Percentiles rank a stretch among this genome's conserved stretches.
phyloP scores from a whole-genome alignment of 2,888 invertebrate genomes.

The Lepas anatifera region DNA sequence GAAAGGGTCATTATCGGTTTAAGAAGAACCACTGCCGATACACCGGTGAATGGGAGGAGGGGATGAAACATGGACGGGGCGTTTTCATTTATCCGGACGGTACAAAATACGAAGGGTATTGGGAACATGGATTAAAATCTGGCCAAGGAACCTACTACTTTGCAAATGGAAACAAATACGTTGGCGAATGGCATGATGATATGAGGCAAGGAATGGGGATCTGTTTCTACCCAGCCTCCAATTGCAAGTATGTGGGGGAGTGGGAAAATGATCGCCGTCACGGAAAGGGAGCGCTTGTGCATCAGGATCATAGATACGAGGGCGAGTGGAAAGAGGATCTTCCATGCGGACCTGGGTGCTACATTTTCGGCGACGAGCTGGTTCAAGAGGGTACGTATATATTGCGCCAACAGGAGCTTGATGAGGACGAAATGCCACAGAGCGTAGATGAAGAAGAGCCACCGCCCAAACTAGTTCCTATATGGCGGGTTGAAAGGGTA shows the following conservation, averaged over 20 bases:
- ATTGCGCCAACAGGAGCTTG: neutral
- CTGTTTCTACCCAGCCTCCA: slow-evolving; percentile 36
- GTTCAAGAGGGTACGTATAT: neutral
- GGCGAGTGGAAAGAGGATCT: neutral
- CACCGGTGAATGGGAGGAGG: slow-evolving; percentile 43
- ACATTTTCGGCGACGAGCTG: neutral
- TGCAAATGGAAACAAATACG: slow-evolving; percentile 40
- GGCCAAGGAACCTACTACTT: slow-evolving; percentile 44
- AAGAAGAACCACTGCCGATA: slow-evolving; percentile 34
- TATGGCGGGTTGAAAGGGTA: neutral
- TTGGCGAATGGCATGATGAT: slow-evolving; percentile 45
- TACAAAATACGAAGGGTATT: slow-evolving; percentile 47
- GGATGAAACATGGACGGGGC: slow-evolving; percentile 43
- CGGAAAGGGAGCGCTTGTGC: neutral
- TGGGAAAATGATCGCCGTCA: slow-evolving; percentile 34
- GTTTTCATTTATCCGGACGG: slow-evolving; percentile 41
- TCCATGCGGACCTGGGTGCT: neutral
- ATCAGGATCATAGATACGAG: neutral
- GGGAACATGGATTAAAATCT: slow-evolving; percentile 44
- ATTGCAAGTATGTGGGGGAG: slow-evolving; percentile 44
- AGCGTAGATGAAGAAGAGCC: neutral
- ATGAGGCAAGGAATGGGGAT: slow-evolving; percentile 42
- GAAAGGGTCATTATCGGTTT: neutral
- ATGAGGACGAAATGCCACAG: neutral
- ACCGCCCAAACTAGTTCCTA: neutral